Conservation (phyloP, 1,140 invertebrate genomes). For the Penaeus japonicus region DNA sequence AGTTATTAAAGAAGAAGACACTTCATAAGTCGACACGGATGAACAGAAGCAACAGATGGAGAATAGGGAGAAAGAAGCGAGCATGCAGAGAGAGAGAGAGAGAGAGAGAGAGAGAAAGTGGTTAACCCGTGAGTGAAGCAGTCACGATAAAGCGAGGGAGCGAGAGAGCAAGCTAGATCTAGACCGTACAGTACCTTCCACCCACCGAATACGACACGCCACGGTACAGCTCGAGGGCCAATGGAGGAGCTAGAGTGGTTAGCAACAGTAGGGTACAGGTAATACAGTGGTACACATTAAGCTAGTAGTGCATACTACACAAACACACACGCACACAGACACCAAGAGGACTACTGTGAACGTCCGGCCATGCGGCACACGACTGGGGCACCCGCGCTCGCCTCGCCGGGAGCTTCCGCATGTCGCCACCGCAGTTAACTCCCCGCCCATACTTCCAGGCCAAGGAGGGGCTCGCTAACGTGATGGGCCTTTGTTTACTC, state of each 20-base stretch:
- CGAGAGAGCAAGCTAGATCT: conserved; percentile 11
- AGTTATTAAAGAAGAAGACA: too few relatives aligned
- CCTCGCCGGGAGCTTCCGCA: not conserved
- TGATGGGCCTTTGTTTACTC: too few relatives aligned
- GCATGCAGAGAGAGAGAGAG: not conserved
- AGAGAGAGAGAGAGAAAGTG: not conserved
- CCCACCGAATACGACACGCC: not conserved
- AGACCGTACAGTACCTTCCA: conserved; percentile 23
- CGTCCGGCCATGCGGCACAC: not conserved
- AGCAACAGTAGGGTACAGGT: conserved; percentile 10
- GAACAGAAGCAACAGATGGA: too few relatives aligned
- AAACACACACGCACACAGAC: conserved; percentile 4
- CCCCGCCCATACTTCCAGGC: too few relatives aligned
- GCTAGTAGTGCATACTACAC: conserved; percentile 17
- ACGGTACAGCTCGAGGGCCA: not conserved
- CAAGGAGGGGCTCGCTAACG: too few relatives aligned
- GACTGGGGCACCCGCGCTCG: not conserved
- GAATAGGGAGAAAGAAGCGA: not conserved
- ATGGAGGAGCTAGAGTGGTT: conserved; percentile 18
- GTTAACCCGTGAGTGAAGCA: too few relatives aligned
- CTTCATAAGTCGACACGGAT: too few relatives aligned
- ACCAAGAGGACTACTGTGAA: conserved; percentile 14
- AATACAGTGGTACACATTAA: conserved; percentile 23
- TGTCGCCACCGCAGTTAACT: not conserved
- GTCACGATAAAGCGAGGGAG: not conserved